Evolutionary conservation across 2,888 invertebrate genomes (phyloP).

Genomic region (Chelonus formosanus): DNA sequence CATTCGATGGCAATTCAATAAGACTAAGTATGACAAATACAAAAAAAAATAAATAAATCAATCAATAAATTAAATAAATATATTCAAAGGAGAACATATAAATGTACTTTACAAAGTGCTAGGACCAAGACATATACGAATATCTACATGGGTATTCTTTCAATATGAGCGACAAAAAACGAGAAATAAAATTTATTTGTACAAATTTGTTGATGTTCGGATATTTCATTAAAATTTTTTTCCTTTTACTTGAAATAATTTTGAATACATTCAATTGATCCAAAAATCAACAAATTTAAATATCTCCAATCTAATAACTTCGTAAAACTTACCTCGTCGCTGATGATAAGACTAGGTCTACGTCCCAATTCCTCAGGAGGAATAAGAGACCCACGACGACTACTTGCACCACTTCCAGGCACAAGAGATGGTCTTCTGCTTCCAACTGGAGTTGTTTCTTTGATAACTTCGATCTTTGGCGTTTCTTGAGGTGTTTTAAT

Average conservation of each 20-base stretch:
- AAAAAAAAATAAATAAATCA: too few relatives aligned
- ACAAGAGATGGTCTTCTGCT: constrained; percentile 80
- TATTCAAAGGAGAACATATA: neutral
- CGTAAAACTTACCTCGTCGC: constrained; percentile 84
- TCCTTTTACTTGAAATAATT: too few relatives aligned
- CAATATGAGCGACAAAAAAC: constrained; percentile 17
- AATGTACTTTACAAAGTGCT: constrained; percentile 33
- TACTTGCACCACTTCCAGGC: constrained; percentile 72
- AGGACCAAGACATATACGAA: constrained; percentile 16
- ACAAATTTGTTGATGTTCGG: neutral
- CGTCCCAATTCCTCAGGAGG: constrained; percentile 88
- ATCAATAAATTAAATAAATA: neutral
- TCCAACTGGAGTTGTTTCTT: constrained; percentile 76
- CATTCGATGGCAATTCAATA: too few relatives aligned
- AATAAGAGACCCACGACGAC: constrained; percentile 85
- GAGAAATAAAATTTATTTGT: too few relatives aligned
- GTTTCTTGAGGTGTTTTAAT: constrained; percentile 73
- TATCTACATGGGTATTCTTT: constrained; percentile 29
- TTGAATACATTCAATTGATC: neutral
- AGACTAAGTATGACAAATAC: too few relatives aligned
- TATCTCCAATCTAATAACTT: constrained; percentile 33
- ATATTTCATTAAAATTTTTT: neutral
- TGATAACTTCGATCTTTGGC: constrained; percentile 88
- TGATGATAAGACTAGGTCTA: constrained; percentile 89
- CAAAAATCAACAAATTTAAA: constrained; percentile 1